A percentile compares a stretch with the other conserved stretches of the same genome.
Evolutionary conservation across 2,113 vertebrate species (phyloP).

Genomic region (Tachuris rubrigastra): DNA sequence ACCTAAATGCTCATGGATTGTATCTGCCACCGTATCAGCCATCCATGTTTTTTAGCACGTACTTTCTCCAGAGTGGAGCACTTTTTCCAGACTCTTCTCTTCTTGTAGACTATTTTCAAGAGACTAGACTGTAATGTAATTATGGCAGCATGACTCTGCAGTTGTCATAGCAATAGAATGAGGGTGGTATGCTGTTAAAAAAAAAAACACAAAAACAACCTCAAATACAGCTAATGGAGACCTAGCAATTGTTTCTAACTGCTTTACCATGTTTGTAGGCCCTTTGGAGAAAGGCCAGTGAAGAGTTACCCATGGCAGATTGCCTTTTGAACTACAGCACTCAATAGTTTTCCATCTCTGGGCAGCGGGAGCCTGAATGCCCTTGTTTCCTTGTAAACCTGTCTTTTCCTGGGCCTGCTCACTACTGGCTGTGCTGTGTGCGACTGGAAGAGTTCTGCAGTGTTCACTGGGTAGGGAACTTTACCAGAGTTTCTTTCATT

Average conservation of each 20-base stretch:
- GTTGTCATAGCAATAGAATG: slow-evolving; percentile 3
- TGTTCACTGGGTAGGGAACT: background rate
- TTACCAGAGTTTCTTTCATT: background rate
- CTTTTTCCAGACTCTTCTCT: background rate
- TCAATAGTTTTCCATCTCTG: background rate
- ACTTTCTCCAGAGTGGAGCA: background rate
- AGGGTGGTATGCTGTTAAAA: background rate
- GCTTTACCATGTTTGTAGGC: background rate
- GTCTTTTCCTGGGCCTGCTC: background rate
- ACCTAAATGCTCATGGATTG: background rate
- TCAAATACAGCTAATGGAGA: background rate
- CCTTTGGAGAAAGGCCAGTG: background rate
- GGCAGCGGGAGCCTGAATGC: background rate
- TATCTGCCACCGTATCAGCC: background rate
- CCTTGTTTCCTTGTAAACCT: background rate
- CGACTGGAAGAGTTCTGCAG: background rate
- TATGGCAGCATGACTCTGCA: background rate
- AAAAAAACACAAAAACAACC: background rate
- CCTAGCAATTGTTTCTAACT: background rate
- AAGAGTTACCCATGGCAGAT: background rate
- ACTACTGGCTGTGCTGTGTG: rapidly evolving
- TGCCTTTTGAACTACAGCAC: background rate
- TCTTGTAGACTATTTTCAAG: background rate
- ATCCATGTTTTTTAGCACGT: background rate
- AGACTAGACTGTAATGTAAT: background rate